Percentiles rank a stretch among this genome's conserved stretches.
phyloP scores from a whole-genome alignment of 2,888 invertebrate species.

The Leptinotarsa rubiginosa region DNA sequence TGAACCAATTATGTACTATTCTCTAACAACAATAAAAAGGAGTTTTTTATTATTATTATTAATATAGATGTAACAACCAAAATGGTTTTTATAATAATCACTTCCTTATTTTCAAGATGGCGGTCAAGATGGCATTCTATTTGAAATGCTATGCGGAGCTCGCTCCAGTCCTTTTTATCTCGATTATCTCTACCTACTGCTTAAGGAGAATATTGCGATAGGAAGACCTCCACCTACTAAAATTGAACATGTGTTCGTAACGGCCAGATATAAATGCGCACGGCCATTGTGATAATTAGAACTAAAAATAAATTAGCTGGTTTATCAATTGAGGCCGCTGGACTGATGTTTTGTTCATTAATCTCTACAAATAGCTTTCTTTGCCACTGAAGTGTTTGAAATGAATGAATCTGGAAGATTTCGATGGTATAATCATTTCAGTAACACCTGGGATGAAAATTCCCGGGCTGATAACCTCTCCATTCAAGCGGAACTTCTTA shows the following conservation, averaged over 20 bases:
- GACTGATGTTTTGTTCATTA: slow-evolving; percentile 24
- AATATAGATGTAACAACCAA: too few species aligned
- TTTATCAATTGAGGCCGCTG: slow-evolving; percentile 31
- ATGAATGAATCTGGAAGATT: background rate
- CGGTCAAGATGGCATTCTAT: too few species aligned
- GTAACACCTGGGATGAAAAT: too few species aligned
- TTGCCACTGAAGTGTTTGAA: background rate
- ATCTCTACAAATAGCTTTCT: slow-evolving; percentile 18
- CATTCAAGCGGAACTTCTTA: too few species aligned
- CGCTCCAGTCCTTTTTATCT: slow-evolving; percentile 2
- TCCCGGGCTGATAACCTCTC: too few species aligned
- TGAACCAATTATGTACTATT: too few species aligned
- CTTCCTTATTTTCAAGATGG: too few species aligned
- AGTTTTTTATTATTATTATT: too few species aligned
- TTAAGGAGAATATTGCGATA: slow-evolving; percentile 12
- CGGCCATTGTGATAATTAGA: slow-evolving; percentile 28
- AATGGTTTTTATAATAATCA: too few species aligned
- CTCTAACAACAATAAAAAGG: too few species aligned
- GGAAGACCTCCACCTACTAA: slow-evolving; percentile 39
- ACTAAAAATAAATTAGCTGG: slow-evolving; percentile 35
- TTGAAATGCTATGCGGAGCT: background rate
- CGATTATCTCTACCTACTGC: slow-evolving; percentile 7
- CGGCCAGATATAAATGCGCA: slow-evolving; percentile 19
- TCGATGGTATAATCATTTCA: too few species aligned
- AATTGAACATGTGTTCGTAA: slow-evolving; percentile 19